Evolutionary conservation across 2,797 vertebrate genomes (phyloP), one percentile per base, ranked within the genome.

Genomic region (Phaenicophaeus curvirostris): DNA sequence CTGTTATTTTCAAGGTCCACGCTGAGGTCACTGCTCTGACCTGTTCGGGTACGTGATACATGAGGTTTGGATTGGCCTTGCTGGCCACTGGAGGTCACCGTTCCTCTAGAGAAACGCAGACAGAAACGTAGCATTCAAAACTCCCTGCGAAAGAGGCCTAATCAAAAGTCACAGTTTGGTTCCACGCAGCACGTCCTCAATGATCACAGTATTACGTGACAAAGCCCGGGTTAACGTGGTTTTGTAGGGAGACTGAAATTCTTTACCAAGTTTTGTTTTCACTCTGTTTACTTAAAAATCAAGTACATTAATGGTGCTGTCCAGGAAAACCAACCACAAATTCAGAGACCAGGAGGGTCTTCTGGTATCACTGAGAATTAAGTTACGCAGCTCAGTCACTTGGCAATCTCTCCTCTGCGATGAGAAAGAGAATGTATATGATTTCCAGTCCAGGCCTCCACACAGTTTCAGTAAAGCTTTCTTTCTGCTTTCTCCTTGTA

Each of bases 31-130:
- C 17, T 55, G 53, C 3, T 87, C 67, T 63, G 78, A 71, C 41
- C 72, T 48, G 81, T 17, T 68, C 50, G 15, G 39, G 54, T 69
- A 59, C 61, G 21, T 31, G 44, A 67, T 11, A 57, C 12, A 46
- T 27, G 33, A 33, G 62, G 37, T 66, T 51, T 48, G 68, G 63
- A 55, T 61, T 41, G 75, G 63, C 72, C 55, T 69, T 41, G 82
- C 41, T 76, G 90, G 74, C 90, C 90, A 84, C 82, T 57, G 74
- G 87, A 90, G 86, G 87, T 92, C 90, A 87, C 74, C 75, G 4
- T 48, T 94, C 59, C 68, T 61, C 86, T 58, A 63, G 71, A 89
- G 93, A 89, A 84, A 77, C 15, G 58, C 76, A 63, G 71, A 85
- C 39, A 84, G 13, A 61, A 74, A 83, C 53, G 13, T 66, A 79